phyloP scores from a whole-genome alignment of 1,140 invertebrate genomes.

The Aphis gossypii region DNA sequence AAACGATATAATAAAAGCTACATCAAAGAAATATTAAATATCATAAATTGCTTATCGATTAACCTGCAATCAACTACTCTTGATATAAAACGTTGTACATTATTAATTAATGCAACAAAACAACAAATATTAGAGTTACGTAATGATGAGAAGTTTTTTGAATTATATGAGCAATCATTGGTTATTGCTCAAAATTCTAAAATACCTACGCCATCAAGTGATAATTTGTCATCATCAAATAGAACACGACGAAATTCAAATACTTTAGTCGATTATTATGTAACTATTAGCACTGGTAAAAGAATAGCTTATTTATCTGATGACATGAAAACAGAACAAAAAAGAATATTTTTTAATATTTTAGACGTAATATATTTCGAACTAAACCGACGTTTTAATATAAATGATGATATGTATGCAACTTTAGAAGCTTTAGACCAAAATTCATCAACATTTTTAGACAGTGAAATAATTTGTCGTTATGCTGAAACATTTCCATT shows the following conservation, averaged over 20 bases:
- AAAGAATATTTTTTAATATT: conserved; percentile 43
- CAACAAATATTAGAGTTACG: conserved; percentile 1
- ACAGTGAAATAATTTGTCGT: conserved; percentile 9
- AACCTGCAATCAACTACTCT: conserved; percentile 25
- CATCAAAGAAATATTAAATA: conserved; percentile 7
- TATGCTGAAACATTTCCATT: conserved; percentile 27
- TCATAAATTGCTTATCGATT: not conserved
- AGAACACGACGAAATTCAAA: not conserved
- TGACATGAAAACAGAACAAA: conserved; percentile 7
- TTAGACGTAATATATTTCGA: conserved; percentile 1
- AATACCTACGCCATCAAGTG: conserved; percentile 14
- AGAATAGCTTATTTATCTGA: not conserved
- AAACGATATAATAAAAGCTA: conserved; percentile 34
- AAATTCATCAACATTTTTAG: conserved; percentile 11
- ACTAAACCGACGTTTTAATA: conserved; percentile 19
- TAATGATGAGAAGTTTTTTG: conserved; percentile 11
- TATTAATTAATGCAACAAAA: conserved; percentile 21
- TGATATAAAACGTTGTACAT: conserved; percentile 17
- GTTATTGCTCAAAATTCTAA: conserved; percentile 21
- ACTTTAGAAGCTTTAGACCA: not conserved
- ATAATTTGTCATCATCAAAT: not conserved
- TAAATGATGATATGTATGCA: not conserved
- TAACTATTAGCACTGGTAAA: conserved; percentile 19
- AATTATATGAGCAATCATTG: conserved; percentile 8
- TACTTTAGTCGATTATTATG: not conserved